These are phyloP conservation scores for Ophion costatus DNA, from an alignment of 2,888 invertebrate genomes.

Conservation along the genomic window DNA sequence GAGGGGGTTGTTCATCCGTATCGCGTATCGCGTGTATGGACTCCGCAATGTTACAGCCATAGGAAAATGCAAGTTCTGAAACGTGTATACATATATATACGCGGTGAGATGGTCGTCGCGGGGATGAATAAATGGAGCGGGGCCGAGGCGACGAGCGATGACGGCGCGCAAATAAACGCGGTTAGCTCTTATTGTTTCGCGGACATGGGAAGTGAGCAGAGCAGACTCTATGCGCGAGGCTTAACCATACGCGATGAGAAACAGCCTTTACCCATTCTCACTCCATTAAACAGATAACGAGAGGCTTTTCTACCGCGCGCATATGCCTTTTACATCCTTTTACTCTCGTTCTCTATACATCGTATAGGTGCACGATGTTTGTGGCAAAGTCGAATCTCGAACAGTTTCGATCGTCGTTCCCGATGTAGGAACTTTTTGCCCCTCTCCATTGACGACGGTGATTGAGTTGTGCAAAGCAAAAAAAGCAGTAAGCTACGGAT, in stretches of 20 bases:
- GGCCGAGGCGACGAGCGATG: conserved; percentile 64
- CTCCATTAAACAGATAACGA: conserved; percentile 69
- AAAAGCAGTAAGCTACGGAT: no score
- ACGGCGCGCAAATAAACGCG: conserved; percentile 65
- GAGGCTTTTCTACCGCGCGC: conserved; percentile 42
- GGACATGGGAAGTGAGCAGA: conserved; percentile 82
- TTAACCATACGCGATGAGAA: conserved; percentile 19
- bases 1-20: conserved; percentile 54
- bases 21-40: conserved; percentile 41
- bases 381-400: neutral
- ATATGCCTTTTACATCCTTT: conserved; percentile 42
- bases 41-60: conserved; percentile 8
- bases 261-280: conserved; percentile 51
- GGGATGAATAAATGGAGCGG: conserved; percentile 61
- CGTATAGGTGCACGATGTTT: no score
- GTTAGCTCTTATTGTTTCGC: conserved; percentile 73
- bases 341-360: neutral
- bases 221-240: conserved; percentile 61
- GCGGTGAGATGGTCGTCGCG: conserved; percentile 11
- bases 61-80: conserved; percentile 30
- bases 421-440: no score
- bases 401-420: no score
- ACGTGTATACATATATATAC: conserved; percentile 13
- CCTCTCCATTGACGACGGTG: neutral
- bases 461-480: no score